Evolutionary conservation across 1,140 invertebrate genomes (phyloP).

Genomic region (Coptotermes formosanus): DNA sequence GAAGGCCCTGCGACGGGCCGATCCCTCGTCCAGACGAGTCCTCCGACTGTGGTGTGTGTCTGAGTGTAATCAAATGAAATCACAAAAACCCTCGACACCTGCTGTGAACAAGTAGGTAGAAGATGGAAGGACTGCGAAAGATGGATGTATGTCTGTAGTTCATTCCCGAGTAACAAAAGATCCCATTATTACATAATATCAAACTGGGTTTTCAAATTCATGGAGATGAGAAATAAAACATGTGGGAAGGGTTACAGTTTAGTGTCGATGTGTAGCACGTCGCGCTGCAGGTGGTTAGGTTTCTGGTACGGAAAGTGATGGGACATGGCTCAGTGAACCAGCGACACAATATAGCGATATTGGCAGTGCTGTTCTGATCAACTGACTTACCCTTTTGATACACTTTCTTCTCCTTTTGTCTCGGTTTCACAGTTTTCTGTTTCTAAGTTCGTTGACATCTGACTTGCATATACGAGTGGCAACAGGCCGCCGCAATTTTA

Average conservation of each 20-base stretch:
- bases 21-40: too few species aligned
- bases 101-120: too few species aligned
- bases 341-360: not conserved
- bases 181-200: too few species aligned
- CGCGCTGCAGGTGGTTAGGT: not conserved
- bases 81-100: too few species aligned
- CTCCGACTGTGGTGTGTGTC: too few species aligned
- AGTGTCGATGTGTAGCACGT: not conserved
- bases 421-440: not conserved
- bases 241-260: not conserved
- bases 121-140: too few species aligned
- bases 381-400: not conserved
- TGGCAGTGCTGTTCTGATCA: not conserved
- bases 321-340: not conserved
- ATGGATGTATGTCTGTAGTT: too few species aligned
- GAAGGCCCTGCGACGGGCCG: too few species aligned
- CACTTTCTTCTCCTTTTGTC: slow-evolving; percentile 12
- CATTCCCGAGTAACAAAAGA: too few species aligned
- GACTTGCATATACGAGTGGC: not conserved
- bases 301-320: slow-evolving; percentile 10
- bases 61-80: too few species aligned
- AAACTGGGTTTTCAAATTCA: too few species aligned
- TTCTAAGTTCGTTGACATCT: not conserved
- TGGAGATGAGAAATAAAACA: too few species aligned
- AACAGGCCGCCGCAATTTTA: not conserved